A percentile compares a stretch with the other conserved stretches of the same genome.
Conservation (phyloP, 2,113 vertebrate genomes). For the Gadus macrocephalus region DNA sequence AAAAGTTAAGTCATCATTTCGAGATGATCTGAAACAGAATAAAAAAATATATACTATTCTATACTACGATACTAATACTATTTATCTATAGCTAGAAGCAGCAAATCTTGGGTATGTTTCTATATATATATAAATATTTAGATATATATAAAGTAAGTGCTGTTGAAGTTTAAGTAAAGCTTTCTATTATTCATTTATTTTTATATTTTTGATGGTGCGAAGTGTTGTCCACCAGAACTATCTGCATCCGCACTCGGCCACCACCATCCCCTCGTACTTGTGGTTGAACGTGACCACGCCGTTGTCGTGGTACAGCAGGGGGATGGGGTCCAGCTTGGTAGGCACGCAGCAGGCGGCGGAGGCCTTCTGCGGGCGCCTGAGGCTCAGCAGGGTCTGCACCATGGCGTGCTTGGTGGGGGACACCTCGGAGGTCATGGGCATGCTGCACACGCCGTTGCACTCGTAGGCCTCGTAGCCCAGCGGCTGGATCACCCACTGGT, state of each 20-base stretch:
- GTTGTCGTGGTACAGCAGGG: slow-evolving; percentile 87
- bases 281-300: slow-evolving; percentile 92
- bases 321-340: slow-evolving; percentile 92
- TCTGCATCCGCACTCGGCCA: slow-evolving; percentile 96
- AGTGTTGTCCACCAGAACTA: slow-evolving; percentile 66
- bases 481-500: slow-evolving; percentile 91
- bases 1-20: no score
- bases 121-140: not conserved
- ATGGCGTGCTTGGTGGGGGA: slow-evolving; percentile 94
- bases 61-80: no score
- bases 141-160: not conserved
- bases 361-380: slow-evolving; percentile 83
- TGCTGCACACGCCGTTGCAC: slow-evolving; percentile 85
- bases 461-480: slow-evolving; percentile 88
- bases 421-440: slow-evolving; percentile 84
- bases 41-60: no score
- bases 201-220: slow-evolving; percentile 3
- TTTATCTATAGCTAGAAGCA: not conserved
- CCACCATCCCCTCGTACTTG: slow-evolving; percentile 96
- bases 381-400: slow-evolving; percentile 85
- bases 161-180: not conserved
- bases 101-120: not conserved
- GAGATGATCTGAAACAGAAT: no score
- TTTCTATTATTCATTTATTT: no score
- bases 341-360: slow-evolving; percentile 94